Base-by-base conservation (phyloP, 2,797 vertebrate genomes). In the Danio tinwini region DNA sequence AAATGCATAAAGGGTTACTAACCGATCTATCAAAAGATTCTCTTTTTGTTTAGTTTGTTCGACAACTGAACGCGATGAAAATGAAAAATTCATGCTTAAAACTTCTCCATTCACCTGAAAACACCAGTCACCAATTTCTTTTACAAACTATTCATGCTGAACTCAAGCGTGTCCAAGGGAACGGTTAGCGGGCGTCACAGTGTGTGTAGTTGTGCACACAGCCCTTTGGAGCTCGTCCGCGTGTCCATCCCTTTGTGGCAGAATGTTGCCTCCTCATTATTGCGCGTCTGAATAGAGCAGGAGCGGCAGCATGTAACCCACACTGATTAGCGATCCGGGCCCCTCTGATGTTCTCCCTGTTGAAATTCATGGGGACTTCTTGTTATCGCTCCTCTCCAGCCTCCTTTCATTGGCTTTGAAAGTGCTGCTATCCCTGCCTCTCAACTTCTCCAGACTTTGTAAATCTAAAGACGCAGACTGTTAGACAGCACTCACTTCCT, bases 271-370 rank as follows among this genome's bases (percentile, higher is more conserved):
- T 71, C 68, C 82, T 83, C 82, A 83, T 83, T 83, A 83, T 76
- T 7, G 13, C 14, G 39, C 3, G 73, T 1, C 70, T 82, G 76
- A 82, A 82, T 74, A 78, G 69, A 73, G 37, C 5, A 19, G 50
- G 61, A 80, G 69, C 62, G 45, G 81, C 62, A 59, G 74, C 72
- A 52, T 74, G 77, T 84, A 84, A 84, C 81, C 80, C 74, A 50
- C 79, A 78, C 71, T 84, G 83, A 84, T 83, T 84, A 71, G 75
- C 64, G 65, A 81, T 74, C 78, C 17, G 72, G 62, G 69, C 69
- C 56, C 83, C 75, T 86, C 85, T 86, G 85, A 86, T 84, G 83
- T 84, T 69, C 62, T 55, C 69, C 69, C 80, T 74, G 80, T 84
- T 86, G 53, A 86, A 84, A 84, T 84, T 81, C 77, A 84, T 81